These are phyloP conservation scores for Phrynocephalus vlangalii DNA, from an alignment of 2,797 vertebrate genomes.

Conservation along the genomic window DNA sequence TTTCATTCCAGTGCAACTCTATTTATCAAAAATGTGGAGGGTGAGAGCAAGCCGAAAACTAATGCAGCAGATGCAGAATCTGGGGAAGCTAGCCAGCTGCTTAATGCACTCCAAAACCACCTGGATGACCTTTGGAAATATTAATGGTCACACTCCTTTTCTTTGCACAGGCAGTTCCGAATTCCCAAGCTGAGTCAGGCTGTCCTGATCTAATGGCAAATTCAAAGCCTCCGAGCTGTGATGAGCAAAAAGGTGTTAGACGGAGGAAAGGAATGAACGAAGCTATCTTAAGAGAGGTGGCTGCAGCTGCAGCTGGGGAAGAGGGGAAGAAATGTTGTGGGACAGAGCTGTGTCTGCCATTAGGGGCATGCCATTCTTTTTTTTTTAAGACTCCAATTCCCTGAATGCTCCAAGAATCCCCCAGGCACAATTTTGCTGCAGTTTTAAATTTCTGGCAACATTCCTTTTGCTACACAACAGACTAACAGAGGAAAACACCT, in stretches of 20 bases:
- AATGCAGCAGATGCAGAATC: constrained; percentile 2
- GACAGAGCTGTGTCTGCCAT: not conserved
- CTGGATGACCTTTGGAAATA: constrained; percentile 29
- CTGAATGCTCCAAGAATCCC: too few relatives aligned
- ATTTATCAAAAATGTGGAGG: constrained; percentile 16
- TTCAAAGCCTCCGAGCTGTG: constrained; percentile 7
- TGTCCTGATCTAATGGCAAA: not conserved
- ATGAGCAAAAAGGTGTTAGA: constrained; percentile 7
- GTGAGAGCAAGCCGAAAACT: not conserved
- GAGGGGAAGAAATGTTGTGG: not conserved
- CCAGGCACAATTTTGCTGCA: too few relatives aligned
- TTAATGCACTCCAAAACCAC: constrained; percentile 6
- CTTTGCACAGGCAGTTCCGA: constrained; percentile 22
- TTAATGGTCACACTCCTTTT: constrained; percentile 15
- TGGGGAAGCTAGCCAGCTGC: not conserved
- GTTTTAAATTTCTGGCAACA: too few relatives aligned
- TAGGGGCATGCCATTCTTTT: not conserved
- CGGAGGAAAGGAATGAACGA: not conserved
- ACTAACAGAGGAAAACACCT: too few relatives aligned
- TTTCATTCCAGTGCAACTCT: not conserved
- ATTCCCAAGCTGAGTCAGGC: constrained; percentile 24
- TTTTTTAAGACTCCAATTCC: too few relatives aligned
- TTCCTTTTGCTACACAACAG: too few relatives aligned
- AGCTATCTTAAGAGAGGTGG: not conserved
- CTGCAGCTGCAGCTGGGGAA: not conserved